phyloP scores from a whole-genome alignment of 2,113 vertebrate species.

The Grantiella picta region DNA sequence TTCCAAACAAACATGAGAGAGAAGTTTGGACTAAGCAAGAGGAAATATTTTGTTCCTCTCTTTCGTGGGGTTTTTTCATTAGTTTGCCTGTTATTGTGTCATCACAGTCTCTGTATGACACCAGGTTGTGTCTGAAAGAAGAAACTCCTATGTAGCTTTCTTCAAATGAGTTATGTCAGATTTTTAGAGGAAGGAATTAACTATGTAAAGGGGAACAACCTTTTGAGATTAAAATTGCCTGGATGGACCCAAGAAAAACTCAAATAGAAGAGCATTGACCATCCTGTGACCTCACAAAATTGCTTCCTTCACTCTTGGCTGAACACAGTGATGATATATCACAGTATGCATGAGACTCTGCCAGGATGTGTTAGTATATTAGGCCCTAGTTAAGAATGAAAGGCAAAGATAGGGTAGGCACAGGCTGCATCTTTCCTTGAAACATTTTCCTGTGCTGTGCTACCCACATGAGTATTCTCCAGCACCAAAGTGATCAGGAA shows the following conservation, averaged over 20 bases:
- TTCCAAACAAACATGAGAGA: not conserved
- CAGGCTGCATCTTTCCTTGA: not conserved
- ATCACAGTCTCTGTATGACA: not conserved
- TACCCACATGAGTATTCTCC: not conserved
- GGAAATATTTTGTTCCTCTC: not conserved
- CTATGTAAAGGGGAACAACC: slow-evolving; percentile 41
- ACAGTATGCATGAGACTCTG: slow-evolving; percentile 21
- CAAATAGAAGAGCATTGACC: slow-evolving; percentile 43
- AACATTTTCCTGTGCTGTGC: not conserved
- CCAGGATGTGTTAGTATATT: not conserved
- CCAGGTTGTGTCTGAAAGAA: not conserved
- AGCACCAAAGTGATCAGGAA: not conserved
- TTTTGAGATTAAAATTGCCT: slow-evolving; percentile 49
- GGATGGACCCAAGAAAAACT: slow-evolving; percentile 45
- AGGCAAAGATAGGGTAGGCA: not conserved
- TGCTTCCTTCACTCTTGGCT: slow-evolving; percentile 56
- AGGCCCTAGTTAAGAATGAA: not conserved
- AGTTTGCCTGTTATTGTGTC: not conserved
- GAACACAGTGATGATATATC: slow-evolving; percentile 44
- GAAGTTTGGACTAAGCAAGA: not conserved
- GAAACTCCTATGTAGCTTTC: not conserved
- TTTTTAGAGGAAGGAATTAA: slow-evolving; percentile 42
- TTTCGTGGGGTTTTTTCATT: not conserved
- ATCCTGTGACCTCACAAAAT: slow-evolving; percentile 57
- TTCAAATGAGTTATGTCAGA: slow-evolving; percentile 47